These are phyloP conservation scores for Dione juno DNA, from an alignment of 2,888 invertebrate species.

Conservation along the genomic window DNA sequence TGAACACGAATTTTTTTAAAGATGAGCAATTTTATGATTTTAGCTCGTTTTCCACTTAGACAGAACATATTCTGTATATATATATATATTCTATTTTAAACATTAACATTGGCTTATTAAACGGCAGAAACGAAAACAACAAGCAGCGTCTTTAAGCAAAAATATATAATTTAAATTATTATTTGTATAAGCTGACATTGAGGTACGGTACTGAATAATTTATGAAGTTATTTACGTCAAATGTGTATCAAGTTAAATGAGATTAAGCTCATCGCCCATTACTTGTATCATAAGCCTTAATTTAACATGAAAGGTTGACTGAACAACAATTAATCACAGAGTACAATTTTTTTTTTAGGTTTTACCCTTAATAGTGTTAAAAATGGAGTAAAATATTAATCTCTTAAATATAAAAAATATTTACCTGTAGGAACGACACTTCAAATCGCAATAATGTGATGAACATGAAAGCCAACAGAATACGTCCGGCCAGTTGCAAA, in stretches of 20 bases:
- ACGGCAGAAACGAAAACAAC: no score
- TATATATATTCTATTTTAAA: no score
- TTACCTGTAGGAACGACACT: constrained; percentile 92
- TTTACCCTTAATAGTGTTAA: no score
- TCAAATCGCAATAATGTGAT: constrained; percentile 97
- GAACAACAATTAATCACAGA: not conserved
- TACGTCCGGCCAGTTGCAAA: constrained; percentile 96
- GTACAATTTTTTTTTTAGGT: no score
- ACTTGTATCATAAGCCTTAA: not conserved
- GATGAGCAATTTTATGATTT: no score
- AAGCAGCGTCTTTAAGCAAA: not conserved
- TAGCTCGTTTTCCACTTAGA: no score
- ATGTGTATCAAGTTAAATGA: not conserved
- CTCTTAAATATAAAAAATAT: not conserved
- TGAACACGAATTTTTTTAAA: no score
- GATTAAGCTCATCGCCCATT: constrained; percentile 9
- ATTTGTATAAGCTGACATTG: not conserved
- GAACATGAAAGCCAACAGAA: constrained; percentile 99
- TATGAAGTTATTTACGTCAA: constrained; percentile 3
- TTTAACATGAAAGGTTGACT: not conserved
- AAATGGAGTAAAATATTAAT: no score
- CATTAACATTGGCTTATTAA: no score
- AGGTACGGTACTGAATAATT: constrained; percentile 16
- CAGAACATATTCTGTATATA: no score
- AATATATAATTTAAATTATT: not conserved